Evolutionary conservation across 2,113 vertebrate genomes (phyloP), one percentile per base, ranked within the genome.

Genomic region (Etheostoma spectabile): DNA sequence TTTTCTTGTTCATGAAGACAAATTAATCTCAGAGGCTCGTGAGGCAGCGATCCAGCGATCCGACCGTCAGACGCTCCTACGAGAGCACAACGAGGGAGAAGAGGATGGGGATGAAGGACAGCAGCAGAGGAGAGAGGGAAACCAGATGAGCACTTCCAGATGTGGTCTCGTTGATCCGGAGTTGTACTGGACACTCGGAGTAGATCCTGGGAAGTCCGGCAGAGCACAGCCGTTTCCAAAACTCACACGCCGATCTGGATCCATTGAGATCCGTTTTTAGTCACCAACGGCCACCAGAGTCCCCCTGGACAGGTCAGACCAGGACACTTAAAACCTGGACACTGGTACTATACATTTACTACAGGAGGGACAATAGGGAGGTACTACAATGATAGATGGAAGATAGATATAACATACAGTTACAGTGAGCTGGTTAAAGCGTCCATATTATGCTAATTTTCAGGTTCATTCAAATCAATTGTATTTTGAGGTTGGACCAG

Each of bases 201-300:
- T n/a, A n/a, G n/a, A n/a, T n/a, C n/a, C 93, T 0, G 93, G 93
- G 24, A 4, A 2, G 0, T 52, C 0, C 0, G 87, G 3, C 21
- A 0, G 0, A 59, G 92, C 96, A 66, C 97, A 97, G 67, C 96
- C 94, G 0, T 30, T 13, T 72, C 97, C 97, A 88, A 96, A 97
- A 89, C 96, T 98, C 73, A 97, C 73, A 97, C 93, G 53, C 96
- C 97, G 46, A 87, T 88, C 82, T 96, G 95, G 74, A 96, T 84
- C 96, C 96, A 97, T 1, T 0, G 0, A 35, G 84, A 89, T 66
- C 81, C 74, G 46, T 89, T 86, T 77, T 85, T 91, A 66, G 72
- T 88, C 77, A 97, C 96, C 75, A 98, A 7, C 1, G 96, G 56
- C 97, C 96, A 2, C 97, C 96, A 1, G 96, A 97, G 30, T 98